Evolutionary conservation across 2,113 vertebrate species (phyloP), one percentile per base, ranked within the genome.

Genomic region (Coturnix japonica): DNA sequence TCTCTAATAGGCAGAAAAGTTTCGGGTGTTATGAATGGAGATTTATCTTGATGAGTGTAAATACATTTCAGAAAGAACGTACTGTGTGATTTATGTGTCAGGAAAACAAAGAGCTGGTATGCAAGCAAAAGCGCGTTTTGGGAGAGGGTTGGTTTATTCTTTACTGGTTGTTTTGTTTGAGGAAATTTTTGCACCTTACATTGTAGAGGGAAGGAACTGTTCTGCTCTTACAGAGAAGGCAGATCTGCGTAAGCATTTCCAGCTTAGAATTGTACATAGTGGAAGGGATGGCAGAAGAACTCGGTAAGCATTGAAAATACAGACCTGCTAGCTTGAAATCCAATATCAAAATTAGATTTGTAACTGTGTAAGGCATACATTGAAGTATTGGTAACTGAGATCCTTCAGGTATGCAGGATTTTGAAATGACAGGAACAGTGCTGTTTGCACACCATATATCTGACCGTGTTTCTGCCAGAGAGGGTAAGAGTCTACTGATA

Each of bases 61-160:
- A 87, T 51, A 25, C 44, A 57, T 80, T 81, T 92, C 35, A 85
- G 7, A 63, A 91, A 28, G 19, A 75, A n/a, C n/a, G 82, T 57
- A 53, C 18, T 66, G 72, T 54, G 20, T 66, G 41, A 60, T 78
- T 87, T 85, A 25, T 71, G 20, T 66, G 21, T 41, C 72, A 80
- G 75, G 72, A 92, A 74, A 89, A 30, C 37, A 72, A 72, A 37
- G 6, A 20, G 19, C 39, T 66, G 26, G 3, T 67, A 71, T 47
- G 22, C 21, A 76, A 81, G 59, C 46, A 46, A 19, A 14, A 37
- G 3, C 4, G 1, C 0, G 0, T 69, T 91, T 85, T 0, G 1
- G 74, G 33, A 67, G 31, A 28, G 33, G 7, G 3, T 1, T 20
- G 6, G 6, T 46, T 88, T 83, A n/a, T 9, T 75, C 22, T 70